A percentile compares a stretch with the other conserved stretches of the same genome.
These are phyloP conservation scores for Manis javanica DNA, from an alignment of 2,797 vertebrate genomes.

Conservation along the genomic window DNA sequence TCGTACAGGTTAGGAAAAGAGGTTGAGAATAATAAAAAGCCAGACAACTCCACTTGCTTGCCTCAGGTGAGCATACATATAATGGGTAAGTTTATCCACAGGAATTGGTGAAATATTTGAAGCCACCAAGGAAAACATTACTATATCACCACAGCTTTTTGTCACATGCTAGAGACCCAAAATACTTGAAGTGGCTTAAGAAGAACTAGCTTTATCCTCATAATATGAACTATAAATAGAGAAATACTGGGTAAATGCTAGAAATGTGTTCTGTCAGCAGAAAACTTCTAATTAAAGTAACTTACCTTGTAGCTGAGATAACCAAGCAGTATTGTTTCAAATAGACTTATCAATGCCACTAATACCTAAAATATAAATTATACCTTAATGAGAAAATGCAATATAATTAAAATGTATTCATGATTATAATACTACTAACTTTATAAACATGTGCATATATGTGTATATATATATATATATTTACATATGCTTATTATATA, in stretches of 20 bases:
- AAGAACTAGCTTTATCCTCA: background rate
- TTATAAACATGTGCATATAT: background rate
- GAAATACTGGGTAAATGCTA: background rate
- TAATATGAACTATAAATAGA: slow-evolving; percentile 19
- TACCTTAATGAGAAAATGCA: slow-evolving; percentile 40
- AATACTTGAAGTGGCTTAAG: slow-evolving; percentile 61
- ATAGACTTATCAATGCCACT: slow-evolving; percentile 91
- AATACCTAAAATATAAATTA: slow-evolving; percentile 86
- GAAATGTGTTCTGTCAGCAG: background rate
- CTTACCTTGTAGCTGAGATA: slow-evolving; percentile 93
- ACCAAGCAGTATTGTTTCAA: slow-evolving; percentile 90
- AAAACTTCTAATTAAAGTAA: slow-evolving; percentile 46
- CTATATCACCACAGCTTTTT: background rate
- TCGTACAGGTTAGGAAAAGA: background rate
- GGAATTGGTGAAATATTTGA: background rate
- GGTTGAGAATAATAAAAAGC: background rate
- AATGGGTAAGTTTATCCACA: background rate
- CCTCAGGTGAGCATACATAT: background rate
- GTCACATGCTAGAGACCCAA: background rate
- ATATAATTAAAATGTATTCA: background rate
- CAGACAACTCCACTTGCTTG: background rate
- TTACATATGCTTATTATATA: too few relatives aligned
- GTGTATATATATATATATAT: background rate
- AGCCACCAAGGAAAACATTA: slow-evolving; percentile 30
- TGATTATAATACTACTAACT: background rate